A percentile compares a stretch with the other conserved stretches of the same genome.
These are phyloP conservation scores for Dolichotis patagonum DNA, from an alignment of 2,113 vertebrate species.

Conservation along the genomic window DNA sequence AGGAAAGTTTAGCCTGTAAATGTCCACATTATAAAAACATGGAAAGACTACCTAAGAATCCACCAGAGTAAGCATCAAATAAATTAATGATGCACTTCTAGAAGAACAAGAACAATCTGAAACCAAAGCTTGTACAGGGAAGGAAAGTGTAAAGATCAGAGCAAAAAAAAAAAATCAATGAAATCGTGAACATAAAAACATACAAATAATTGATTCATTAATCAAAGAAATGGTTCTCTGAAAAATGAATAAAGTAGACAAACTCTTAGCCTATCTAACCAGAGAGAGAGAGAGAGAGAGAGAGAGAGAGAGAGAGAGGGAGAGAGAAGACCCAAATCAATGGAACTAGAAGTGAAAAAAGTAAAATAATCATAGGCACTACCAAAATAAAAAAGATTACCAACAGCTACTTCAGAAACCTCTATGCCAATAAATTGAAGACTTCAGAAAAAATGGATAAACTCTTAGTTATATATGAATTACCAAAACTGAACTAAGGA, in stretches of 20 bases:
- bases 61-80: not conserved
- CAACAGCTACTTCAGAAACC: not conserved
- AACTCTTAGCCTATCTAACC: not conserved
- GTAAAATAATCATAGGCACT: not conserved
- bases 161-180: not conserved
- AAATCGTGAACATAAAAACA: not conserved
- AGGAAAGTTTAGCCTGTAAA: not conserved
- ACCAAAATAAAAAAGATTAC: not conserved
- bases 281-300: too few relatives aligned
- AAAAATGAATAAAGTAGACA: not conserved
- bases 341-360: not conserved
- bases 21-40: not conserved
- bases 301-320: not conserved
- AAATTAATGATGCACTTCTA: not conserved
- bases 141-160: not conserved
- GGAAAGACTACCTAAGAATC: not conserved
- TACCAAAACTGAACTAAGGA: not conserved
- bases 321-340: not conserved
- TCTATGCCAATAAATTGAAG: not conserved
- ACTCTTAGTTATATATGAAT: not conserved
- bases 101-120: not conserved
- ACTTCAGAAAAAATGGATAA: not conserved
- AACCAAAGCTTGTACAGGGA: not conserved
- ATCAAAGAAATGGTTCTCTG: not conserved
- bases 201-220: not conserved